Base-by-base conservation (phyloP, 53 echinoderm and acorn worm genomes). In the Mesocentrotus franciscanus region DNA sequence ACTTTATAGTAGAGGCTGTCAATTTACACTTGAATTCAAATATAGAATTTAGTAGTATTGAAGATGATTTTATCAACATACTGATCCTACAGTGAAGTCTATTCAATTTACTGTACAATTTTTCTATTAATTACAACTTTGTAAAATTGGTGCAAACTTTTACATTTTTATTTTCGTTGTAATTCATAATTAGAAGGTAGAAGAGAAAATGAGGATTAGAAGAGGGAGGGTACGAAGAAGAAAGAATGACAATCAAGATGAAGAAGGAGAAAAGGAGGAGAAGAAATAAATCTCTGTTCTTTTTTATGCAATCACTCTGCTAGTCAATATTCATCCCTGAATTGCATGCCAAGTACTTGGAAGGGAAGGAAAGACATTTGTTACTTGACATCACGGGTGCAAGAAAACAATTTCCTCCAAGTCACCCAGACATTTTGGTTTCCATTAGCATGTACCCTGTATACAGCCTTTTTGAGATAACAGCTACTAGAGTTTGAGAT, bases 361-460 rank as follows among this genome's bases (percentile, higher is more conserved):
- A 42, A 79, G 7, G 36, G 16, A 17, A 39, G 35, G 79, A 79
- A 74, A 79, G 6, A 39, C 79, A 18, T 18, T 16, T 79, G 79
- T 39, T 36, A 39, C 79, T 79, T 79, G 35, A 39, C 39, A 16
- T 79, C 35, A 8, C 8, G 35, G 79, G 36, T 36, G 79, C 79
- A 79, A 18, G 81, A 42, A 81, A 81, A 81, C 81, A 36, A 36
- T 81, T 81, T 39, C 42, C 42, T 39, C 18, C 8, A 18, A 18
- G 22, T 81, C 81, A 81, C 36, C 9, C 30, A 22, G 81, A 39
- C 81, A 79, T 15, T 36, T 36, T 35, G 74, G 18, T 36, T 8
- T 18, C 81, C 81, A 81, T 81, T 42, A 81, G 81, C 42, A 81
- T n/a, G n/a, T n/a, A n/a, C n/a, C n/a, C n/a, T n/a, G n/a, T n/a